A percentile compares a stretch with the other conserved stretches of the same genome.
Evolutionary conservation across 2,888 invertebrate genomes (phyloP).

Genomic region (Doris montereyensis): DNA sequence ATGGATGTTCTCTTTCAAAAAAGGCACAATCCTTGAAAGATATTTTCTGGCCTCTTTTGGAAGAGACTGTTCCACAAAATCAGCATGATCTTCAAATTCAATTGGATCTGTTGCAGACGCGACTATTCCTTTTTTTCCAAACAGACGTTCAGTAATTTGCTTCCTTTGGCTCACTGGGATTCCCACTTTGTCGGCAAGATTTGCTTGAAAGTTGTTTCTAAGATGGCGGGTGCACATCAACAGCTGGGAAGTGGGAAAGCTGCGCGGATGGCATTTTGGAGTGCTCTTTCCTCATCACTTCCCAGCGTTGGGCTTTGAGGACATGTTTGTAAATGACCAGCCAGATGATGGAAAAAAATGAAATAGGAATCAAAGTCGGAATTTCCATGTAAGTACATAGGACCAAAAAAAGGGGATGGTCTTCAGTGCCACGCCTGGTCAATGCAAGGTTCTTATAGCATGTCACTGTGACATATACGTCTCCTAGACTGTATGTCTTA

Average conservation of each 20-base stretch:
- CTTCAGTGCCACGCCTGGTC: background rate
- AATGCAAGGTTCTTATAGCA: background rate
- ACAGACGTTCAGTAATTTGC: background rate
- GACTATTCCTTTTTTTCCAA: background rate
- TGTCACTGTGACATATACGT: background rate
- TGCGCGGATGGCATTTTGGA: background rate
- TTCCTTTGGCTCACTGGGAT: background rate
- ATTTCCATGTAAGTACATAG: background rate
- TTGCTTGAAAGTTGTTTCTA: background rate
- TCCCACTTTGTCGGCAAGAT: background rate
- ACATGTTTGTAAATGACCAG: background rate
- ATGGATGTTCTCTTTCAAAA: background rate
- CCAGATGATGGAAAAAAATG: background rate
- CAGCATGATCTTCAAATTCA: background rate
- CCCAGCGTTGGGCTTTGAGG: background rate
- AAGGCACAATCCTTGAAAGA: background rate
- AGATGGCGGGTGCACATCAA: background rate
- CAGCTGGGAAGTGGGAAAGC: background rate
- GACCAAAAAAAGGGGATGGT: background rate
- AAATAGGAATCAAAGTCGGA: background rate
- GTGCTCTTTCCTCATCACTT: background rate
- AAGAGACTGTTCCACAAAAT: background rate
- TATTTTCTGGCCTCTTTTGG: no score
- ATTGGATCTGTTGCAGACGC: background rate
- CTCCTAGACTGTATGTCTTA: background rate